Evolutionary conservation across 1,140 invertebrate genomes (phyloP).

Genomic region (Camponotus pennsylvanicus): DNA sequence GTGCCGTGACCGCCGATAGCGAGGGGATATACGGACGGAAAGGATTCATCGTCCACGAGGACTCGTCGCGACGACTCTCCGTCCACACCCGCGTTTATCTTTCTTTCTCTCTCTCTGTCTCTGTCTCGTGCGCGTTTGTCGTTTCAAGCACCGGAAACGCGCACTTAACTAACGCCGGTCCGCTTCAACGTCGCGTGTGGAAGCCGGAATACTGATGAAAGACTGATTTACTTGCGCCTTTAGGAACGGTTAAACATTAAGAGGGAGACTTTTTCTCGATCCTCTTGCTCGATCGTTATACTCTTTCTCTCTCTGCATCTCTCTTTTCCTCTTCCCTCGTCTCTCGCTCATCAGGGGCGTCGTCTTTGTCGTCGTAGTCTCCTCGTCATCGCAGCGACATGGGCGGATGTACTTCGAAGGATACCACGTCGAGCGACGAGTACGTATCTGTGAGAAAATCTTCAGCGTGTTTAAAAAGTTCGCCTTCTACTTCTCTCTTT

Average conservation of each 20-base stretch:
- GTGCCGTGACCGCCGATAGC: neutral
- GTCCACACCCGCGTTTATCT: slow-evolving; percentile 24
- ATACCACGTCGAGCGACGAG: slow-evolving; percentile 83
- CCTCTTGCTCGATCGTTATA: neutral
- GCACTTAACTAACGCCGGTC: slow-evolving; percentile 2
- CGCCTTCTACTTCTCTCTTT: neutral
- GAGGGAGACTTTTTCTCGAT: neutral
- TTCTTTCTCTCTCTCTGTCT: slow-evolving; percentile 5
- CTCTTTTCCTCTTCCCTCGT: slow-evolving; percentile 3
- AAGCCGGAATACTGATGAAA: slow-evolving; percentile 11
- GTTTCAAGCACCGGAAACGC: slow-evolving; percentile 10
- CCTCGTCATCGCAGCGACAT: slow-evolving; percentile 73
- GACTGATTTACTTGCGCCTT: slow-evolving; percentile 13
- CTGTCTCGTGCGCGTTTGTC: neutral
- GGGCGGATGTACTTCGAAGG: slow-evolving; percentile 85
- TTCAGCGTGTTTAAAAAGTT: neutral
- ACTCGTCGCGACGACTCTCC: slow-evolving; percentile 27
- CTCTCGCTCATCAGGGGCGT: slow-evolving; percentile 52
- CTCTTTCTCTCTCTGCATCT: neutral
- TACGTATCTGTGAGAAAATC: slow-evolving; percentile 77
- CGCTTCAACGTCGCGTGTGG: slow-evolving; percentile 11
- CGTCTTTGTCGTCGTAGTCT: slow-evolving; percentile 53
- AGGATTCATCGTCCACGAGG: neutral
- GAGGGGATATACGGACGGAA: neutral
- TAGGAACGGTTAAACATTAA: neutral